A percentile compares a stretch with the other conserved stretches of the same genome.
These are phyloP conservation scores for Papilio polytes DNA, from an alignment of 1,140 invertebrate genomes.

Conservation along the genomic window DNA sequence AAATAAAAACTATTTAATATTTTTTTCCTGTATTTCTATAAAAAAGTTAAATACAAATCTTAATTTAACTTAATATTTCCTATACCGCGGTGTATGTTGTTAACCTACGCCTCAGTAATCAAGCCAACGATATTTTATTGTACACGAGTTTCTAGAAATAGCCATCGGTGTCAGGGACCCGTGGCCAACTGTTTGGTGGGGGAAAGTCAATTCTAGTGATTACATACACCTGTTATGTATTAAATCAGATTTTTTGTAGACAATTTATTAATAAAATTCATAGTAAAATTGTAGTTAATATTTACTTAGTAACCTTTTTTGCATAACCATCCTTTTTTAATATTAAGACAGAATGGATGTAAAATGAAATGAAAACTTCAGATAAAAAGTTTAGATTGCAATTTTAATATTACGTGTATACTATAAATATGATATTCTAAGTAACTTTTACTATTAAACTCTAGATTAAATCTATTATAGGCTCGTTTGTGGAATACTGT, in stretches of 20 bases:
- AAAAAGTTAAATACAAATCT: background rate
- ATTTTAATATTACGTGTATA: background rate
- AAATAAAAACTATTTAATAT: background rate
- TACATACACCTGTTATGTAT: background rate
- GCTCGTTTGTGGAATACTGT: background rate
- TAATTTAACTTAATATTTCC: background rate
- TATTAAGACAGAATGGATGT: background rate
- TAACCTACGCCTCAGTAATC: constrained; percentile 14
- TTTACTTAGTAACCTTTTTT: too few relatives aligned
- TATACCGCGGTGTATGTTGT: background rate
- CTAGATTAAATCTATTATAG: too few relatives aligned
- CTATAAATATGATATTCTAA: background rate
- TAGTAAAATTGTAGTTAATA: too few relatives aligned
- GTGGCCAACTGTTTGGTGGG: constrained; percentile 9
- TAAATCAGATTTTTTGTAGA: background rate
- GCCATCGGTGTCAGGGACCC: constrained; percentile 22
- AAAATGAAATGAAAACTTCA: background rate
- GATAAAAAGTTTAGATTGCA: background rate
- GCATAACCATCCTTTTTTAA: too few relatives aligned
- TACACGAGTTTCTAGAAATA: constrained; percentile 22
- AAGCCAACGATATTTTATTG: constrained; percentile 18
- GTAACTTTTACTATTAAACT: too few relatives aligned
- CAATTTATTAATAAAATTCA: background rate
- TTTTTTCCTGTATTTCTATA: background rate
- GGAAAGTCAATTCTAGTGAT: constrained; percentile 16